phyloP scores from a whole-genome alignment of 1,140 invertebrate genomes.

The Bombyx mori region DNA sequence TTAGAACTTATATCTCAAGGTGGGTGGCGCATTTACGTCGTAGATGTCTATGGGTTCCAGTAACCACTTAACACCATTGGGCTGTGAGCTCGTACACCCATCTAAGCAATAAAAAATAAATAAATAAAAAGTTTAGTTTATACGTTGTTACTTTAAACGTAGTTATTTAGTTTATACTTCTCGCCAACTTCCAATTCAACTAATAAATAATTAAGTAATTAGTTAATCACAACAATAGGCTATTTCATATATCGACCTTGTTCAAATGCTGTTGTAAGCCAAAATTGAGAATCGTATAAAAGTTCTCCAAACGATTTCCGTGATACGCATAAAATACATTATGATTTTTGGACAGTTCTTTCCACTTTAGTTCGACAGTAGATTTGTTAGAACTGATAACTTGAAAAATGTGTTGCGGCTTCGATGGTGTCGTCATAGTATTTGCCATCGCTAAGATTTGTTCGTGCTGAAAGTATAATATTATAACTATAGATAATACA shows the following conservation, averaged over 20 bases:
- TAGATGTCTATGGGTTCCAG: no score
- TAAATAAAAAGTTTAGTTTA: no score
- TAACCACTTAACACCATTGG: no score
- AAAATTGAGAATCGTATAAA: slow-evolving; percentile 85
- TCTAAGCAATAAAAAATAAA: no score
- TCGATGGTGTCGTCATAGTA: slow-evolving; percentile 55
- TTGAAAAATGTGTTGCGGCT: slow-evolving; percentile 79
- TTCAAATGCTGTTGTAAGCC: slow-evolving; percentile 83
- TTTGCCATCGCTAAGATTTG: slow-evolving; percentile 67
- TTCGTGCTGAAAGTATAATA: slow-evolving; percentile 65
- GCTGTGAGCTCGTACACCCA: no score
- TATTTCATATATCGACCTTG: slow-evolving; percentile 70
- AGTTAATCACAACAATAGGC: no score
- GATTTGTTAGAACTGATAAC: slow-evolving; percentile 70
- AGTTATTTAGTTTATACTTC: no score
- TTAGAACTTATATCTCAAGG: no score
- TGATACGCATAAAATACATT: slow-evolving; percentile 81
- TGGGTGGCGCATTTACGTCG: no score
- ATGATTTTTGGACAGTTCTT: slow-evolving; percentile 67
- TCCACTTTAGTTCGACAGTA: slow-evolving; percentile 73
- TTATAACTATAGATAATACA: slow-evolving; percentile 1
- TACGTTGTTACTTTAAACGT: no score
- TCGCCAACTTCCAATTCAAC: no score
- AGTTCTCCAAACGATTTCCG: slow-evolving; percentile 85
- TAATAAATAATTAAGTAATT: no score